Evolutionary conservation across 2,113 vertebrate species (phyloP), one percentile per base, ranked within the genome.

Genomic region (Varanus komodoensis): DNA sequence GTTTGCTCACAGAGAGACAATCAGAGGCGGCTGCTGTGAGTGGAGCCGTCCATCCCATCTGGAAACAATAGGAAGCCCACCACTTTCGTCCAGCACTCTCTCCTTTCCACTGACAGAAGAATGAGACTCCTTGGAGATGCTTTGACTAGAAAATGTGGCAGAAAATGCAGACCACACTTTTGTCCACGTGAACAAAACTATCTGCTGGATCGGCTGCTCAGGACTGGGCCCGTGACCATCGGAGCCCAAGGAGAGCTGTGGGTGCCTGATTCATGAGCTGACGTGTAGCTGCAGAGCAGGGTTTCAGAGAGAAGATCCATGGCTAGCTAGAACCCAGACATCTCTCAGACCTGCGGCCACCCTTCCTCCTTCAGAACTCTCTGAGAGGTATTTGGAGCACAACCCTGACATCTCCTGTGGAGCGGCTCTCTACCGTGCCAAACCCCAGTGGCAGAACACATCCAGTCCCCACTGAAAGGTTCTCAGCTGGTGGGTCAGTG

Each of bases 21-120:
- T 78, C 29, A 52, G 80, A 80, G 34, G 34, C 85, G 64, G 52
- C 54, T 87, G 52, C 6, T 9, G n/a, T 23, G 29, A 19, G 64
- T 29, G 27, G n/a, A 79, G 54, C 9, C 29, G 38, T 9, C 1
- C 11, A 21, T 71, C 54, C 87, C 77, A 80, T 88, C 77, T 88
- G 87, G 87, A 88, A 88, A 69, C 67, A 79, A 88, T 69, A 81
- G 77, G 19, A 80, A 25, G 38, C 19, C 79, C 34, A 1, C 83
- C 1, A 0, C 7, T 52, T 64, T 23, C 21, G 23, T 57, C 61
- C 67, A 1, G 61, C 38, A 2, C 8, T 0, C 0, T 11, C 27
- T 71, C 85, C 48, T 84, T 93, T 93, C 89, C 88, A 54, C n/a
- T 86, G 86, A 67, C 84, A 77, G 93, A 1, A 91, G 89, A 69